phyloP scores from a whole-genome alignment of 2,113 vertebrate genomes.

The Lepus europaeus region DNA sequence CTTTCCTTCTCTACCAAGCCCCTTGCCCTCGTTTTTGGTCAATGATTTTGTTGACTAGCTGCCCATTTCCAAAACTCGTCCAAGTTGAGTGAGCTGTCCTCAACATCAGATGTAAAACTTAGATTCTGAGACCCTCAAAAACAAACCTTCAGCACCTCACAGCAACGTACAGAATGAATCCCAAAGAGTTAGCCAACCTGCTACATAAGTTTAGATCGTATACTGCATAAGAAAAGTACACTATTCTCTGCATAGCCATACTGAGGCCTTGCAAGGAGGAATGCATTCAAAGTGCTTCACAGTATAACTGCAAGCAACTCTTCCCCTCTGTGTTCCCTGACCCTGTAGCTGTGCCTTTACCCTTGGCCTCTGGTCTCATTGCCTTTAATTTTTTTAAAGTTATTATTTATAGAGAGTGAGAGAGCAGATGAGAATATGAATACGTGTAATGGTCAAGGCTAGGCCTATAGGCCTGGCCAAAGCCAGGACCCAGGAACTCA shows the following conservation, averaged over 20 bases:
- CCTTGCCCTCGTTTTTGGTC: background rate
- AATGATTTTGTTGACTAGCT: background rate
- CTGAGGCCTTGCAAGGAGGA: background rate
- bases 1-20: background rate
- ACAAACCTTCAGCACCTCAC: background rate
- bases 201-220: background rate
- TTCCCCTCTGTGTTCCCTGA: background rate
- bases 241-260: background rate
- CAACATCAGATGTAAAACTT: background rate
- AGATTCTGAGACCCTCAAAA: background rate
- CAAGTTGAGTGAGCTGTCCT: background rate
- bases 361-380: background rate
- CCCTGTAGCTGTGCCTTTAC: background rate
- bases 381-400: background rate
- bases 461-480: no score
- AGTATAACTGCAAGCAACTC: background rate
- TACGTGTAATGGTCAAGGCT: no score
- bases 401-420: no score
- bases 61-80: background rate
- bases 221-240: accelerated
- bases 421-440: no score
- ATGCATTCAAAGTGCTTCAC: background rate
- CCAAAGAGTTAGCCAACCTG: background rate
- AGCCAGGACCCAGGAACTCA: no score
- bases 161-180: background rate